Conservation (phyloP, 2,888 invertebrate species). For the Sphinx pinastri region DNA sequence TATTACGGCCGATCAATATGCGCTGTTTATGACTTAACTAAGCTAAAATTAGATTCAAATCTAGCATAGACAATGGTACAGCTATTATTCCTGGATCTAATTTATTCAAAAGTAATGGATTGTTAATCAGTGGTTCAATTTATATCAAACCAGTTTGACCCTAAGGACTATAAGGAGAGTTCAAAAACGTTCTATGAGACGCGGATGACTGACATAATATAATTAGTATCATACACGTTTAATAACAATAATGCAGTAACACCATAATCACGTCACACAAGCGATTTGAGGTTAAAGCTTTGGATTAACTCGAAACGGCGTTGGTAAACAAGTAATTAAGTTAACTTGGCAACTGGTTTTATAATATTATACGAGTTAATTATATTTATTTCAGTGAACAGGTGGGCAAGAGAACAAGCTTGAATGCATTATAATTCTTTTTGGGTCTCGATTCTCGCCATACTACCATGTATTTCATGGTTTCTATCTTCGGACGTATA, state of each 20-base stretch:
- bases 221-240: neutral
- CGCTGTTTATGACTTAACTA: neutral
- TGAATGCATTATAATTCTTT: neutral
- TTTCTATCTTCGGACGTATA: too few relatives aligned
- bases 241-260: neutral
- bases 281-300: neutral
- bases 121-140: too few relatives aligned
- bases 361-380: neutral
- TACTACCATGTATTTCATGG: too few relatives aligned
- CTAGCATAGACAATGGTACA: too few relatives aligned
- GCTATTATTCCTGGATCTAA: too few relatives aligned
- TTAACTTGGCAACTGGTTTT: conserved; percentile 1
- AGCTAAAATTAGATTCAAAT: neutral
- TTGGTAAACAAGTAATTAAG: conserved; percentile 15
- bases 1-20: neutral
- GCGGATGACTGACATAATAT: neutral
- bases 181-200: neutral
- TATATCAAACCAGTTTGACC: too few relatives aligned
- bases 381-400: neutral
- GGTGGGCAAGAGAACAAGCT: neutral
- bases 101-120: too few relatives aligned
- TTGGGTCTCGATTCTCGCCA: too few relatives aligned
- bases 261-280: conserved; percentile 6
- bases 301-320: conserved; percentile 22
- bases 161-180: neutral